phyloP scores from a whole-genome alignment of 2,888 invertebrate species.

The Sphaeridia pumilis region DNA sequence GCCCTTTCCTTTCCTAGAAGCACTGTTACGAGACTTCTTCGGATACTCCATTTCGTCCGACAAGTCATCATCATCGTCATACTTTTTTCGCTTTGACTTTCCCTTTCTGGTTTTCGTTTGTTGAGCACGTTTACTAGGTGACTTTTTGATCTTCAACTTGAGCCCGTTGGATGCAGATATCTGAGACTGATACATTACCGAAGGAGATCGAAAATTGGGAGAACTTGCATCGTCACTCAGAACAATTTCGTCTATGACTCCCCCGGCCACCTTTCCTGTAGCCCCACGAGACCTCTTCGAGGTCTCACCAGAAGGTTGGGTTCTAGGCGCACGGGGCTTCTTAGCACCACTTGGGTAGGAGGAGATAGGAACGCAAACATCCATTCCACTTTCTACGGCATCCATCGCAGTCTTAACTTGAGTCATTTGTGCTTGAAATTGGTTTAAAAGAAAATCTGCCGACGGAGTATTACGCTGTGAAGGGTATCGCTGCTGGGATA shows the following conservation, averaged over 20 bases:
- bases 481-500: not conserved
- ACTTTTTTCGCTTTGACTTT: constrained; percentile 33
- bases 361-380: not conserved
- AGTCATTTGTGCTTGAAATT: constrained; percentile 35
- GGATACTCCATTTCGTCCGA: constrained; percentile 30
- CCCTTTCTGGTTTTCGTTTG: too few relatives aligned
- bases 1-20: not conserved
- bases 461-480: constrained; percentile 21
- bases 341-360: not conserved
- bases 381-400: constrained; percentile 29
- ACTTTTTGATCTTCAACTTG: constrained; percentile 58
- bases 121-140: too few relatives aligned
- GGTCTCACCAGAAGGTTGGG: not conserved
- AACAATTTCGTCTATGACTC: not conserved
- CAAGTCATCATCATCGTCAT: constrained; percentile 32
- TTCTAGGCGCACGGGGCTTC: not conserved
- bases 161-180: constrained; percentile 54
- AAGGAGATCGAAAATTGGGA: too few relatives aligned
- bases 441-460: constrained; percentile 29
- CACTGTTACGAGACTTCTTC: not conserved
- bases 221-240: not conserved
- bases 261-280: not conserved
- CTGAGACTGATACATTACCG: constrained; percentile 49
- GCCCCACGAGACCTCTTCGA: not conserved
- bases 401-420: constrained; percentile 35